phyloP scores from a whole-genome alignment of 2,888 invertebrate genomes.

The Venusia cambrica region DNA sequence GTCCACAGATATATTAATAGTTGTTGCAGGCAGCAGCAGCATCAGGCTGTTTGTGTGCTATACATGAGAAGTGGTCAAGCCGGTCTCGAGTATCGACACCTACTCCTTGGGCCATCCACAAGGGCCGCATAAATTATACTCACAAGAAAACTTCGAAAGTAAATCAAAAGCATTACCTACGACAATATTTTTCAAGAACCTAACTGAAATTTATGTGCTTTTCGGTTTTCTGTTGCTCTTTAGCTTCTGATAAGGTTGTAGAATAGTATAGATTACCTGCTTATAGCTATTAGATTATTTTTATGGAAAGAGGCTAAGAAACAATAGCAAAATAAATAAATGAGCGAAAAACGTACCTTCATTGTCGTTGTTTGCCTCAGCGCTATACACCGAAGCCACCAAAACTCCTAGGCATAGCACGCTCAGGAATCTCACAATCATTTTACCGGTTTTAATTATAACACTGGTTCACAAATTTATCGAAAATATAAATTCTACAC shows the following conservation, averaged over 20 bases:
- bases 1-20: slow-evolving; percentile 20
- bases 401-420: slow-evolving; percentile 75
- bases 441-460: slow-evolving; percentile 64
- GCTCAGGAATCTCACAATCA: slow-evolving; percentile 79
- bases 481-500: slow-evolving; percentile 67
- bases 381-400: slow-evolving; percentile 69
- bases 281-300: background rate
- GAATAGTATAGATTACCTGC: background rate
- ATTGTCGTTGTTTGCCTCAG: slow-evolving; percentile 75
- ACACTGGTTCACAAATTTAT: slow-evolving; percentile 71
- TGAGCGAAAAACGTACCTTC: slow-evolving; percentile 62
- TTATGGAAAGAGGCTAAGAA: slow-evolving; percentile 22
- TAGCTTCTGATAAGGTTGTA: background rate
- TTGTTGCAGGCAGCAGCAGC: too few species aligned
- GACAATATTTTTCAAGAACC: slow-evolving; percentile 16
- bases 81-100: slow-evolving; percentile 72
- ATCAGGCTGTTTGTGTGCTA: slow-evolving; percentile 45
- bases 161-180: slow-evolving; percentile 10
- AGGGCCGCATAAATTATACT: slow-evolving; percentile 42
- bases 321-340: slow-evolving; percentile 58
- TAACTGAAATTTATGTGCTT: slow-evolving; percentile 9
- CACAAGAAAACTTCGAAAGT: slow-evolving; percentile 32
- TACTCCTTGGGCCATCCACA: slow-evolving; percentile 48
- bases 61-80: slow-evolving; percentile 55
- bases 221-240: background rate